A percentile compares a stretch with the other conserved stretches of the same genome.
phyloP scores from a whole-genome alignment of 2,888 invertebrate genomes.

The Caenorhabditis panamensis region DNA sequence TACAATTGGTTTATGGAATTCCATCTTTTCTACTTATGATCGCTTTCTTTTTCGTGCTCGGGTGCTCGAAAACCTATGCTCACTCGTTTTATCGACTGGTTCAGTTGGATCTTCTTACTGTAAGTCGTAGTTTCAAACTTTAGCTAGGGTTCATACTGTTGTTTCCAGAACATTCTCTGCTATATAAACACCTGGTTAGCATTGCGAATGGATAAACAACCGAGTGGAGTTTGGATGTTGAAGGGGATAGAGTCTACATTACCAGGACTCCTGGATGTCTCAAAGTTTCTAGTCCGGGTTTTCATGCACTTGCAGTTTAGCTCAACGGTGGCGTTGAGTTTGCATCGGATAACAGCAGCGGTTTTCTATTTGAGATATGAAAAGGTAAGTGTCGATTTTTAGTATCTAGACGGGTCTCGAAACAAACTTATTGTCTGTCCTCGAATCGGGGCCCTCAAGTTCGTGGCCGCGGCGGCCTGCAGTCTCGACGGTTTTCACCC shows the following conservation, averaged over 20 bases:
- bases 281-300: neutral
- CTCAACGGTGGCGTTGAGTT: conserved; percentile 10
- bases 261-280: conserved; percentile 10
- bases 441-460: too few species aligned
- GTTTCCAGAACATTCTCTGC: conserved; percentile 27
- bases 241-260: neutral
- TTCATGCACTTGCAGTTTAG: conserved; percentile 47
- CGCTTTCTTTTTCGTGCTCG: neutral
- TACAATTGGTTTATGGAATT: neutral
- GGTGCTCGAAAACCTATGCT: neutral
- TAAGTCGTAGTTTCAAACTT: too few species aligned
- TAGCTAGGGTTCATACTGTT: too few species aligned
- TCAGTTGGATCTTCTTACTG: too few species aligned
- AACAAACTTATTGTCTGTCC: neutral
- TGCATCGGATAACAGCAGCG: conserved; percentile 26
- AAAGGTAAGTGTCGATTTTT: conserved; percentile 10
- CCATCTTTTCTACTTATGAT: neutral
- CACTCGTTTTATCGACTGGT: neutral
- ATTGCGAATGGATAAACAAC: conserved; percentile 6
- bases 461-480: too few species aligned
- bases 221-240: neutral
- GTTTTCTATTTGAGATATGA: conserved; percentile 14
- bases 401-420: too few species aligned
- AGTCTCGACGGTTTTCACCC: too few species aligned
- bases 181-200: conserved; percentile 29